phyloP scores from a whole-genome alignment of 2,113 vertebrate genomes.

The Morone chrysops region DNA sequence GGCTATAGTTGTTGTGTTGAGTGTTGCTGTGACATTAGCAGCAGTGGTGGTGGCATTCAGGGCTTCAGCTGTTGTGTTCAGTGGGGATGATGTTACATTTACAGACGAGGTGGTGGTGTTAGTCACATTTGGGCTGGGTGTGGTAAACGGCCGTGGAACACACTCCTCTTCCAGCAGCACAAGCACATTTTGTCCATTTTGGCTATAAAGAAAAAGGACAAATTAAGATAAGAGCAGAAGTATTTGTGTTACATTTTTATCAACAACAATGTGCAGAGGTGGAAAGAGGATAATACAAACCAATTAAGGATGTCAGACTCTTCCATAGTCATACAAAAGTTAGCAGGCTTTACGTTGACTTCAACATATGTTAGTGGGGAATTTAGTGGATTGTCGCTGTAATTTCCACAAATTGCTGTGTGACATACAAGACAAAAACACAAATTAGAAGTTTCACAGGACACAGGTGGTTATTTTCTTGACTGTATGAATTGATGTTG shows the following conservation, averaged over 20 bases:
- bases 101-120: constrained; percentile 2
- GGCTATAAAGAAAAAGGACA: constrained; percentile 54
- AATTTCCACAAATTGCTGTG: constrained; percentile 72
- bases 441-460: constrained; percentile 7
- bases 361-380: neutral
- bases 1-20: neutral
- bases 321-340: constrained; percentile 44
- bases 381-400: neutral
- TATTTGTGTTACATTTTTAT: too few species aligned
- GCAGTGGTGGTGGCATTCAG: neutral
- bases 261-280: neutral
- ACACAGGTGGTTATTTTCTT: neutral
- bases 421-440: constrained; percentile 20
- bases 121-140: constrained; percentile 28
- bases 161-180: constrained; percentile 63
- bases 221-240: neutral
- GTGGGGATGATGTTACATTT: constrained; percentile 19
- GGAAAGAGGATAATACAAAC: constrained; percentile 63
- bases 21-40: neutral
- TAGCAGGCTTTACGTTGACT: neutral
- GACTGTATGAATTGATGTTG: neutral
- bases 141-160: neutral
- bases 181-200: constrained; percentile 28
- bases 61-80: constrained; percentile 20
- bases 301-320: constrained; percentile 21